Conservation (phyloP, 2,888 invertebrate genomes). For the Cacoxenus indagator region DNA sequence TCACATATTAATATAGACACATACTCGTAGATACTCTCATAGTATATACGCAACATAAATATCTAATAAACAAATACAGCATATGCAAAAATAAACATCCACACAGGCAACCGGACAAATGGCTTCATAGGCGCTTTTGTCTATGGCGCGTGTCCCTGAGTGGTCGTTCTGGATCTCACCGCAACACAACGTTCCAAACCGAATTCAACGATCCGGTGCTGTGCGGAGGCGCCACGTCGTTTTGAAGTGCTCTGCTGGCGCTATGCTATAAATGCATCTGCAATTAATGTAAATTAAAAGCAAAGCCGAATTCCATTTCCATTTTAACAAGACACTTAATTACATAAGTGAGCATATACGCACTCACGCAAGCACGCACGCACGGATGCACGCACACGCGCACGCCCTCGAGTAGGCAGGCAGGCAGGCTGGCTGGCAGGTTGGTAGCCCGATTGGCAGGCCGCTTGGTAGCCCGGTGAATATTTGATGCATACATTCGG, state of each 20-base stretch:
- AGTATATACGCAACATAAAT: background rate
- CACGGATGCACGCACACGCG: background rate
- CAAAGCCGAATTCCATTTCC: conserved; percentile 60
- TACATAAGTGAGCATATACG: conserved; percentile 54
- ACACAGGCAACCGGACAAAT: background rate
- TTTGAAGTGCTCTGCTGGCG: background rate
- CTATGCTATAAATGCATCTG: conserved; percentile 49
- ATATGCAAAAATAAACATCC: background rate
- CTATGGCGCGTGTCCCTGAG: background rate
- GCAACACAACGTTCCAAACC: background rate
- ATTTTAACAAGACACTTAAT: conserved; percentile 58
- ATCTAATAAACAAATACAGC: background rate
- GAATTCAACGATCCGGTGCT: background rate
- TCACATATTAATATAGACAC: too few species aligned
- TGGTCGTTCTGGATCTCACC: background rate
- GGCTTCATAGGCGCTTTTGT: background rate
- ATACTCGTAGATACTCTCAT: too few species aligned
- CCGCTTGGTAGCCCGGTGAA: background rate
- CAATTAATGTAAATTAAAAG: conserved; percentile 61
- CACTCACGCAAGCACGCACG: conserved; percentile 14
- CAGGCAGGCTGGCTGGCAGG: background rate
- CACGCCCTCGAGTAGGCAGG: background rate
- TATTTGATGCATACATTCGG: background rate
- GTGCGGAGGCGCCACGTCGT: background rate
- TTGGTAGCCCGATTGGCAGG: too few species aligned